These are phyloP conservation scores for Sebastes itinus DNA, from an alignment of 2,797 vertebrate species.

Conservation along the genomic window DNA sequence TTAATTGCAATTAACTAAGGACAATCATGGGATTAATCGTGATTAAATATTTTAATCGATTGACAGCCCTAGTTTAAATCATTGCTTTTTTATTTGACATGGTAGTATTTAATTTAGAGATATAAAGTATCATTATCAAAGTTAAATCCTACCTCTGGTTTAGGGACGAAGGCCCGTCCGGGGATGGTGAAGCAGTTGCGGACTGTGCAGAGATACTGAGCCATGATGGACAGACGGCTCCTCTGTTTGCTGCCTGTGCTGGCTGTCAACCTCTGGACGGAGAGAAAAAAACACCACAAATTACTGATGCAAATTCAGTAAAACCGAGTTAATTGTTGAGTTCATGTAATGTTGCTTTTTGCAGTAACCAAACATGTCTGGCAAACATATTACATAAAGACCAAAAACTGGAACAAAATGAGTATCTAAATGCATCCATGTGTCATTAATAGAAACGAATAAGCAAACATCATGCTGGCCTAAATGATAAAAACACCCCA, in stretches of 20 bases:
- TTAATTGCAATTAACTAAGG: too few species aligned
- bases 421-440: neutral
- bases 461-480: neutral
- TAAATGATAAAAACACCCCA: neutral
- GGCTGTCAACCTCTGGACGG: slow-evolving; percentile 88
- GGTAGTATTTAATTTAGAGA: neutral
- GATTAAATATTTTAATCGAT: too few species aligned
- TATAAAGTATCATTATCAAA: neutral
- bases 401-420: neutral
- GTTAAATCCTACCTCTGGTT: slow-evolving; percentile 87
- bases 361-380: neutral
- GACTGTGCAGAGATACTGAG: slow-evolving; percentile 92
- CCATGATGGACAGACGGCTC: slow-evolving; percentile 95
- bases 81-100: neutral
- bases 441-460: neutral
- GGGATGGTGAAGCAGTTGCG: slow-evolving; percentile 90
- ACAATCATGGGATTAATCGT: too few species aligned
- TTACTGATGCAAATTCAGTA: neutral
- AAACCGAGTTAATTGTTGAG: neutral
- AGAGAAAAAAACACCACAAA: neutral
- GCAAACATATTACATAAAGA: neutral
- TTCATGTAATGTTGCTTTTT: neutral
- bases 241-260: slow-evolving; percentile 87
- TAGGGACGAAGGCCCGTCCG: slow-evolving; percentile 92
- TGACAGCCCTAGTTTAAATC: neutral